Conservation (phyloP, 2,797 vertebrate genomes). For the Megalops cyprinoides region DNA sequence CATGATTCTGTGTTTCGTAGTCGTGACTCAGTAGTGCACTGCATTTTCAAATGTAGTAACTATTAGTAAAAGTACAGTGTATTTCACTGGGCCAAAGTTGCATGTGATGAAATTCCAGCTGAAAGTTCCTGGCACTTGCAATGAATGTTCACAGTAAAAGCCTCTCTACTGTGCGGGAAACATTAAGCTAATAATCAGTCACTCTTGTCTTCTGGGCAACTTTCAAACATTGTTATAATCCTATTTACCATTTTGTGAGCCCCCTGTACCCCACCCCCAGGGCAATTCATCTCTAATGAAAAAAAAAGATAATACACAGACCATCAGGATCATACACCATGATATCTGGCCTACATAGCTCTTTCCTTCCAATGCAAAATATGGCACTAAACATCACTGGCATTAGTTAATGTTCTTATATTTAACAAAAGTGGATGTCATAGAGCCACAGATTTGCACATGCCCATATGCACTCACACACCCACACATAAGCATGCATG, state of each 20-base stretch:
- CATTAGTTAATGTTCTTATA: constrained; percentile 77
- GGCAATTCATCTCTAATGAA: constrained; percentile 86
- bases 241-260: constrained; percentile 78
- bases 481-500: constrained; percentile 10
- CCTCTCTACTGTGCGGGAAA: constrained; percentile 80
- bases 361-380: constrained; percentile 47
- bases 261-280: constrained; percentile 76
- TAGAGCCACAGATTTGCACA: constrained; percentile 50
- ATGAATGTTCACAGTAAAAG: constrained; percentile 82
- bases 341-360: constrained; percentile 72
- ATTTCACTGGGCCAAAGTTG: constrained; percentile 68
- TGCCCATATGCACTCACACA: not conserved
- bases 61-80: constrained; percentile 61
- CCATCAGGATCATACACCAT: constrained; percentile 73
- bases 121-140: constrained; percentile 73
- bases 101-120: constrained; percentile 67
- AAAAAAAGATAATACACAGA: constrained; percentile 72
- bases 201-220: constrained; percentile 79
- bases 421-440: constrained; percentile 73
- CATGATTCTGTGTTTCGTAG: constrained; percentile 34
- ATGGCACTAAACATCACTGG: constrained; percentile 71
- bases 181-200: constrained; percentile 86
- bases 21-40: not conserved
- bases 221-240: constrained; percentile 76
- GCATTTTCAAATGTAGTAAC: constrained; percentile 24